Percentiles rank a stretch among this genome's conserved stretches.
Conservation (phyloP, 2,113 vertebrate species). For the Plotosus lineatus region DNA sequence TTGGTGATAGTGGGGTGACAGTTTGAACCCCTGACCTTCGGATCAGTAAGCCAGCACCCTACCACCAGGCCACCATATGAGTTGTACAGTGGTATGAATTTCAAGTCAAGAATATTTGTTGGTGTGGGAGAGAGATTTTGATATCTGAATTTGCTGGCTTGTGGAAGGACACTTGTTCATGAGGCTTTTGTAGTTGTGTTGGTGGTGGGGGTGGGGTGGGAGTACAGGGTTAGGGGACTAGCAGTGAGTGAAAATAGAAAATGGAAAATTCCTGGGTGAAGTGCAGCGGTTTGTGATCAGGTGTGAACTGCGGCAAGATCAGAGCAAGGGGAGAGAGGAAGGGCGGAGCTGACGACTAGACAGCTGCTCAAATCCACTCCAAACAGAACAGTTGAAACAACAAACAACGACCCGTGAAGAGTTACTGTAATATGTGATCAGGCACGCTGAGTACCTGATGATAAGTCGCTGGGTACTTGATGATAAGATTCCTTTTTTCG, state of each 20-base stretch:
- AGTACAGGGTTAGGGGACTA: constrained; percentile 35
- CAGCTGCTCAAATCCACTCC: constrained; percentile 63
- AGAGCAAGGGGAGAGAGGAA: constrained; percentile 56
- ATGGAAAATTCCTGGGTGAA: constrained; percentile 79
- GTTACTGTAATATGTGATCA: not conserved
- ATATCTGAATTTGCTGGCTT: constrained; percentile 55
- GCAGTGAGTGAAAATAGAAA: constrained; percentile 74
- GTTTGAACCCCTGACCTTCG: too few relatives aligned
- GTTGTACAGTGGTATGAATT: too few relatives aligned
- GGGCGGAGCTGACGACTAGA: constrained; percentile 52
- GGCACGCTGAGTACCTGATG: not conserved
- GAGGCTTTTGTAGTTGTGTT: constrained; percentile 47
- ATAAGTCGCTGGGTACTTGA: not conserved
- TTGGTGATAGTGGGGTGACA: too few relatives aligned
- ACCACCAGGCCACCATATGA: too few relatives aligned
- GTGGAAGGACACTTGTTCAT: constrained; percentile 55
- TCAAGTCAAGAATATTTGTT: not conserved
- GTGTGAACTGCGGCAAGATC: constrained; percentile 73
- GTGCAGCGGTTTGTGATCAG: constrained; percentile 75
- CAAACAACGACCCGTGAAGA: not conserved
- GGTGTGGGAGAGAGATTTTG: constrained; percentile 47
- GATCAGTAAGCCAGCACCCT: too few relatives aligned
- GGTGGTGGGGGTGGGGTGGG: constrained; percentile 45
- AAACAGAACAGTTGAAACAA: constrained; percentile 36
- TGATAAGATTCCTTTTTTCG: not conserved